A percentile compares a stretch with the other conserved stretches of the same genome.
Evolutionary conservation across 2,113 vertebrate genomes (phyloP).

Genomic region (Malurus melanocephalus): DNA sequence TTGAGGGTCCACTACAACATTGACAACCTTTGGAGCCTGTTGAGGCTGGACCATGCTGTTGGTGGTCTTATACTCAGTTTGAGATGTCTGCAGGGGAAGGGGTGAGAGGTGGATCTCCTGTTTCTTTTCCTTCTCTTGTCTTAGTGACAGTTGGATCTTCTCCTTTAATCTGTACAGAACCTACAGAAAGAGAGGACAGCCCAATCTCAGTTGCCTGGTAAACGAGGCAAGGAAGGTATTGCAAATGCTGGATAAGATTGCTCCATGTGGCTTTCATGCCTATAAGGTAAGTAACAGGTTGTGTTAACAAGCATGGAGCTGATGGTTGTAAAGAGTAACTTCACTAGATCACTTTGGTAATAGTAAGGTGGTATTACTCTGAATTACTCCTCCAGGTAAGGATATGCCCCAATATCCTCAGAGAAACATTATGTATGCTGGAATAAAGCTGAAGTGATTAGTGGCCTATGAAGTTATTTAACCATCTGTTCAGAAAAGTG

Average conservation of each 20-base stretch:
- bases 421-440: neutral
- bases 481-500: neutral
- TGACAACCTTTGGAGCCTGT: constrained; percentile 74
- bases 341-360: neutral
- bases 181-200: constrained; percentile 67
- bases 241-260: neutral
- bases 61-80: constrained; percentile 68
- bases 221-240: neutral
- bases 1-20: constrained; percentile 72
- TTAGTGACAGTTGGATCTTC: constrained; percentile 83
- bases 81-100: constrained; percentile 67
- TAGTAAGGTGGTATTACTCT: neutral
- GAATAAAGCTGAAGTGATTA: neutral
- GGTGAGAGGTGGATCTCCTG: constrained; percentile 81
- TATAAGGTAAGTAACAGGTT: constrained; percentile 17
- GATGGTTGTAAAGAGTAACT: neutral
- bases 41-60: constrained; percentile 90
- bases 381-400: neutral
- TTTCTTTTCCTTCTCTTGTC: constrained; percentile 84
- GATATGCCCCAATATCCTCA: neutral
- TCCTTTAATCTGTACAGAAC: constrained; percentile 92
- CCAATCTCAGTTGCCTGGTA: neutral
- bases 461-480: neutral
- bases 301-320: neutral
- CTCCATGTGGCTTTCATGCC: neutral